phyloP scores from a whole-genome alignment of 1,140 invertebrate genomes.

The Dendroctonus ponderosae region DNA sequence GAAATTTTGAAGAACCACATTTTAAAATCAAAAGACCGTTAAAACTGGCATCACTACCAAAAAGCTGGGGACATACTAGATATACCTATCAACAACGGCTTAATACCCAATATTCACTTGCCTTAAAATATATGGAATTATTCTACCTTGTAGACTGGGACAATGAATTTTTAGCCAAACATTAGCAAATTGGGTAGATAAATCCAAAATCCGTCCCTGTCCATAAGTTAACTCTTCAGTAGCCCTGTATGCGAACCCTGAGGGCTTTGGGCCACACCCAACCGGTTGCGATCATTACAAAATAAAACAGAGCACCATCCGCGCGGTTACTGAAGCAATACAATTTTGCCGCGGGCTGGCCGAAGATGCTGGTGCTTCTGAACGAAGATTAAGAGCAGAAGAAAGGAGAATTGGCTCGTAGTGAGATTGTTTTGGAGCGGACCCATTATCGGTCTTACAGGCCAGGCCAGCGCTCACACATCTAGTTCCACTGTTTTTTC shows the following conservation, averaged over 20 bases:
- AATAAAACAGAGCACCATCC: conserved; percentile 31
- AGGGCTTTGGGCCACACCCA: conserved; percentile 24
- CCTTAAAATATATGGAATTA: too few species aligned
- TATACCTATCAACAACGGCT: too few species aligned
- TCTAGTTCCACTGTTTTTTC: too few species aligned
- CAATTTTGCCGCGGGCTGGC: conserved; percentile 22
- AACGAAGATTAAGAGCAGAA: conserved; percentile 31
- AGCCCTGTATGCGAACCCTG: conserved; percentile 26
- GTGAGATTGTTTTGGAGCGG: conserved; percentile 14
- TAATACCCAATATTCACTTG: too few species aligned
- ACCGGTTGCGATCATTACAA: conserved; percentile 28
- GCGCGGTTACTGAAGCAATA: conserved; percentile 32
- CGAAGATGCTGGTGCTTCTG: conserved; percentile 29
- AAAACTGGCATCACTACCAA: too few species aligned
- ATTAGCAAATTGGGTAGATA: too few species aligned
- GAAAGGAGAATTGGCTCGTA: conserved; percentile 23
- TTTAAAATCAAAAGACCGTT: too few species aligned
- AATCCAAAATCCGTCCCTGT: conserved; percentile 7
- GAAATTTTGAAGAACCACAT: too few species aligned
- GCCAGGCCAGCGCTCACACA: too few species aligned
- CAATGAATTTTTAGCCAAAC: too few species aligned
- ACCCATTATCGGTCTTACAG: neutral
- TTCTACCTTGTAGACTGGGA: too few species aligned
- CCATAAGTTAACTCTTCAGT: conserved; percentile 24
- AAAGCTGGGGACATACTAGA: too few species aligned